Evolutionary conservation across 2,888 invertebrate species (phyloP).

Genomic region (Fragum whitleyi): DNA sequence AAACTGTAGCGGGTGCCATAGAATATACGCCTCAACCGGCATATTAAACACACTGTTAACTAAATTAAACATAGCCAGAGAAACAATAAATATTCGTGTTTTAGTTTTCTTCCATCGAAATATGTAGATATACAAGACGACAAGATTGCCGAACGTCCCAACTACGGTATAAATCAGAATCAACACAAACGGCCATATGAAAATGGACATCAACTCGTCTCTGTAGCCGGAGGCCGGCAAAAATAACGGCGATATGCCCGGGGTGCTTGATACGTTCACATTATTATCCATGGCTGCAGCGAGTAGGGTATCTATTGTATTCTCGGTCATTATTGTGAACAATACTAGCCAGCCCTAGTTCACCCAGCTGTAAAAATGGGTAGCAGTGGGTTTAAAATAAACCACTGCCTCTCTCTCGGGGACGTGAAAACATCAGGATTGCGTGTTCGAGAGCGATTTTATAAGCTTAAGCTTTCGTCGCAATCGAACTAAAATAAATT

Average conservation of each 20-base stretch:
- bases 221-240: slow-evolving; percentile 13
- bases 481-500: too few species aligned
- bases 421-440: too few species aligned
- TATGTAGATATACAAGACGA: slow-evolving; percentile 45
- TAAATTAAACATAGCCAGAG: slow-evolving; percentile 36
- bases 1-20: slow-evolving; percentile 44
- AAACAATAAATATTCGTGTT: slow-evolving; percentile 36
- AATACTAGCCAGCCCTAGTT: too few species aligned
- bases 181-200: slow-evolving; percentile 45
- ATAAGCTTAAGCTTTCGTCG: too few species aligned
- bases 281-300: background rate
- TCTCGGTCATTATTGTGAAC: too few species aligned
- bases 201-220: slow-evolving; percentile 35
- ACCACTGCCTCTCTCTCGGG: too few species aligned
- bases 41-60: slow-evolving; percentile 46
- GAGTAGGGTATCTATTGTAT: background rate
- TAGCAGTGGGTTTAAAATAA: too few species aligned
- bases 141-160: slow-evolving; percentile 40
- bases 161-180: slow-evolving; percentile 32
- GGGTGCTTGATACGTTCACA: background rate
- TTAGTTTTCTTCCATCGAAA: slow-evolving; percentile 40
- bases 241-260: background rate
- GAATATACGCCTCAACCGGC: slow-evolving; percentile 49
- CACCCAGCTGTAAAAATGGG: too few species aligned
- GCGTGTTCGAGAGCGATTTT: too few species aligned